Base-by-base conservation (phyloP, 2,113 vertebrate species). In the Microcebus lehilahytsara region DNA sequence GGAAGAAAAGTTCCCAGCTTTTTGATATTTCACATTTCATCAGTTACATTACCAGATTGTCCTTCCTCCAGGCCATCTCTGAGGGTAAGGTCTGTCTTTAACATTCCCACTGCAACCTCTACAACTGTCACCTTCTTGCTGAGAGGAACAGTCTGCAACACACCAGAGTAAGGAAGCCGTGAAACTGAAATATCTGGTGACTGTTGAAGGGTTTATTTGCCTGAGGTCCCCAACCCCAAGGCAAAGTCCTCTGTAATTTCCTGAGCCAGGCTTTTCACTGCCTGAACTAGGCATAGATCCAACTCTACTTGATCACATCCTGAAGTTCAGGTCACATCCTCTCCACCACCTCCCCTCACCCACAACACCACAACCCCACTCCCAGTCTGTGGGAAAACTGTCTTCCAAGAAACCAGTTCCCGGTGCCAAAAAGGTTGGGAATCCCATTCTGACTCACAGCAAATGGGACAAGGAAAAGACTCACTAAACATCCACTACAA, bases 51-150 rank as follows among this genome's bases (percentile, higher is more conserved):
- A 96, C 95, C 90, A 49, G 10, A 75, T 40, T 2, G 3, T 42
- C 8, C 10, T 6, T 13, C 2, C 2, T 56, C 30, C 1, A 0
- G 0, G 23, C 1, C 4, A 5, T 25, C 27, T 46, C 6, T 66
- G 16, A 4, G n/a, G 9, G 16, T 13, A 58, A 3, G 17, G 1
- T 19, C 49, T 67, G 19, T 9, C 2, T 58, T 34, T 11, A 46
- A 32, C 9, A 40, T 32, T 25, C 17, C 16, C 14, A 0, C 6
- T 27, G 19, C 23, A 32, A 6, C 0, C 13, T 93, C 58, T 8
- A 2, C 1, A 11, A 23, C 12, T 2, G 12, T 5, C 56, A 53
- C 86, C 64, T 11, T 34, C 37, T 13, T 30, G 12, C 13, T 64
- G n/a, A 49, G 72, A 46, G 6, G 42, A 75, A 30, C 12, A 30